These are phyloP conservation scores for Carterocephalus palaemon DNA, from an alignment of 2,888 invertebrate genomes.

Conservation along the genomic window DNA sequence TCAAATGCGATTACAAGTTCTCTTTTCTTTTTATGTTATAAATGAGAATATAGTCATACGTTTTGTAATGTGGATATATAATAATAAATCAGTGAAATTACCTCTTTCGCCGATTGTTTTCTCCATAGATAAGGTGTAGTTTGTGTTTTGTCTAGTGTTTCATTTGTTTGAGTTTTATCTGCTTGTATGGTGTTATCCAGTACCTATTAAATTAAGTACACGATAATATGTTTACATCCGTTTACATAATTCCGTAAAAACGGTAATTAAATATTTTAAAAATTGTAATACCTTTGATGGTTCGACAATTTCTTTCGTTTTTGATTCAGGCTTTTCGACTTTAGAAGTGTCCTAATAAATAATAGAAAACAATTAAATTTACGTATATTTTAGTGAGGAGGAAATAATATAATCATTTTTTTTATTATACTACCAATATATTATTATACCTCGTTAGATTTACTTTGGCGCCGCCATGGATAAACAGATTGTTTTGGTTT, in stretches of 20 bases:
- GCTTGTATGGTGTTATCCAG: constrained; percentile 28
- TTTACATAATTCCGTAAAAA: not conserved
- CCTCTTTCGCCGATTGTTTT: constrained; percentile 43
- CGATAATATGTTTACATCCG: not conserved
- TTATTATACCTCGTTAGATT: constrained; percentile 31
- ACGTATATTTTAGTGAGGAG: too few species aligned
- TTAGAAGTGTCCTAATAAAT: constrained; percentile 1
- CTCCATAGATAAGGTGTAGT: constrained; percentile 46
- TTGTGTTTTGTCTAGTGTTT: constrained; percentile 39
- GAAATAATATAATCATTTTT: too few species aligned
- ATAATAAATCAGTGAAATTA: too few species aligned
- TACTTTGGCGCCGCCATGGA: constrained; percentile 34
- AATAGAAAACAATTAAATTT: too few species aligned
- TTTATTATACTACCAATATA: too few species aligned
- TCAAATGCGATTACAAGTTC: too few species aligned
- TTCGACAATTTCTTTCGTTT: constrained; percentile 5
- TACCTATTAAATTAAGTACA: constrained; percentile 37
- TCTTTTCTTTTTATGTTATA: too few species aligned
- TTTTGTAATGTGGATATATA: constrained; percentile 19
- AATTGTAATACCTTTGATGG: constrained; percentile 3
- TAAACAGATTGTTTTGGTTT: constrained; percentile 26
- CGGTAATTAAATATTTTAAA: not conserved
- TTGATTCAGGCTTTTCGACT: constrained; percentile 4
- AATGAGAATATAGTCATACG: not conserved
- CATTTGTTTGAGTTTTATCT: constrained; percentile 38